These are phyloP conservation scores for Caerostris extrusa DNA, from an alignment of 1,140 invertebrate species.

Conservation along the genomic window DNA sequence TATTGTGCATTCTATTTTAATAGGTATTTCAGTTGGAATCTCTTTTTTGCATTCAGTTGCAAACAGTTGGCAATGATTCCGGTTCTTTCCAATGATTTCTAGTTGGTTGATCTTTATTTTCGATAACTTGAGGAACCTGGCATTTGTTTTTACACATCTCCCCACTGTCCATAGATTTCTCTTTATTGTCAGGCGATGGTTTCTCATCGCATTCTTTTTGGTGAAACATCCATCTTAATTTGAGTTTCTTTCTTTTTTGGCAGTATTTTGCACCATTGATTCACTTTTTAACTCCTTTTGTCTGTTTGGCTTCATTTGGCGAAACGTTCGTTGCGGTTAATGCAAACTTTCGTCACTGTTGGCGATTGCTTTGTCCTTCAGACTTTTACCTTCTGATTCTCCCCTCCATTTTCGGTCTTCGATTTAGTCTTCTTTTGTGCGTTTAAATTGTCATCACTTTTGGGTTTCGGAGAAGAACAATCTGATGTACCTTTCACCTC, in stretches of 20 bases:
- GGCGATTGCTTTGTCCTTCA: neutral
- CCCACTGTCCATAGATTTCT: neutral
- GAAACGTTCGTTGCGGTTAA: neutral
- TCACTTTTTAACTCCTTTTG: neutral
- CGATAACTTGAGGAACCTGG: neutral
- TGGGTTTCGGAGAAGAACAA: constrained; percentile 1
- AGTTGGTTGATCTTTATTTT: neutral
- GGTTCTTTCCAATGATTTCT: neutral
- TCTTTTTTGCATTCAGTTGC: neutral
- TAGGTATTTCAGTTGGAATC: neutral
- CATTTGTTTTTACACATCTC: neutral
- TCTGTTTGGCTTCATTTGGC: neutral
- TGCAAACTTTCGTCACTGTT: neutral
- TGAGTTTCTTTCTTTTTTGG: neutral
- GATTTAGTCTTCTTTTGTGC: constrained; percentile 55
- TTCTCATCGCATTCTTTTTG: neutral
- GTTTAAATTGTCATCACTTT: constrained; percentile 14
- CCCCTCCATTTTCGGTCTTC: neutral
- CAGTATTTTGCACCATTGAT: neutral
- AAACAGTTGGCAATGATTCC: too few relatives aligned
- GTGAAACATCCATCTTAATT: neutral
- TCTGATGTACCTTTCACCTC: constrained; percentile 1
- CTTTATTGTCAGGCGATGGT: neutral
- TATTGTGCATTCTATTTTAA: neutral
- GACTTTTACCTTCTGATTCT: neutral